Conservation (phyloP, 1,140 invertebrate genomes). For the Pseudoatta argentina region DNA sequence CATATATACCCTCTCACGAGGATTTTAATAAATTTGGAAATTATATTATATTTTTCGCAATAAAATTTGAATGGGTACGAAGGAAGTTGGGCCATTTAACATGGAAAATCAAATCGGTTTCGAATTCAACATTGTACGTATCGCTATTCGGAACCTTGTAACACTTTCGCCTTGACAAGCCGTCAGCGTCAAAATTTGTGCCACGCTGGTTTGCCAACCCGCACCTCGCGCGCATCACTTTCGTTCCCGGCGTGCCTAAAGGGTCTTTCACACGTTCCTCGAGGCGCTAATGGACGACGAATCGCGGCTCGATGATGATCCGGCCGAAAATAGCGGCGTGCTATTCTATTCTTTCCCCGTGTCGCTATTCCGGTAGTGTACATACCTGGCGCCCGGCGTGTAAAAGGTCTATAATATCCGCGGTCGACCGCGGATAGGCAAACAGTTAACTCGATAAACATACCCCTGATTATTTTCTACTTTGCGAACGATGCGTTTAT, state of each 20-base stretch:
- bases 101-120: neutral
- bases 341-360: slow-evolving; percentile 65
- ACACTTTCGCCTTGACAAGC: slow-evolving; percentile 64
- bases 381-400: slow-evolving; percentile 48
- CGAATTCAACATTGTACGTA: slow-evolving; percentile 16
- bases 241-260: slow-evolving; percentile 66
- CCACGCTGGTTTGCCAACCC: slow-evolving; percentile 59
- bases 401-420: slow-evolving; percentile 8
- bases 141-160: slow-evolving; percentile 68
- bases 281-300: slow-evolving; percentile 35
- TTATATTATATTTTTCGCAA: neutral
- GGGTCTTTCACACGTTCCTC: slow-evolving; percentile 68
- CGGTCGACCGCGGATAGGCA: slow-evolving; percentile 20
- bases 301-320: slow-evolving; percentile 71
- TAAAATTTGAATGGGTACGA: neutral
- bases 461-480: slow-evolving; percentile 9
- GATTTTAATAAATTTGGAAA: neutral
- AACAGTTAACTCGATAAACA: slow-evolving; percentile 26
- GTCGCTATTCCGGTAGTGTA: slow-evolving; percentile 67
- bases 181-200: slow-evolving; percentile 72
- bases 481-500: slow-evolving; percentile 10
- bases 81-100: neutral
- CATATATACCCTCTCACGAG: neutral
- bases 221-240: slow-evolving; percentile 58
- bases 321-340: slow-evolving; percentile 66